Percentiles rank a stretch among this genome's conserved stretches.
These are phyloP conservation scores for Pediacus dermestoides DNA, from an alignment of 2,888 invertebrate species.

Conservation along the genomic window DNA sequence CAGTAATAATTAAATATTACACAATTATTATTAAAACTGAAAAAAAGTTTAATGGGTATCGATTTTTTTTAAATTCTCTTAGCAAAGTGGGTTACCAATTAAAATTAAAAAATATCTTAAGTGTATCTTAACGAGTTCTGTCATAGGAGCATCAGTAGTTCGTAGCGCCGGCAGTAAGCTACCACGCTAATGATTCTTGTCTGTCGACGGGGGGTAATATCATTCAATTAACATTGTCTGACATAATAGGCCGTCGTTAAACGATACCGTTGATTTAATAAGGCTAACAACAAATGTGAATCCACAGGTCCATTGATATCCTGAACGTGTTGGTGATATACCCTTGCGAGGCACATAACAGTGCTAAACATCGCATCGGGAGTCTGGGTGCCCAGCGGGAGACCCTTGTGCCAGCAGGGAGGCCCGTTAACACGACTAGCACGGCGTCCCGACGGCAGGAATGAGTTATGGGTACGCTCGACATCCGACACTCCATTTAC, in stretches of 20 bases:
- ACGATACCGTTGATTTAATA: slow-evolving; percentile 31
- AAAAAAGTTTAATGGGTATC: too few species aligned
- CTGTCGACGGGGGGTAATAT: slow-evolving; percentile 36
- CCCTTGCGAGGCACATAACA: slow-evolving; percentile 31
- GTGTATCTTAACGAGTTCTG: slow-evolving; percentile 32
- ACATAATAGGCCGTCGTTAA: slow-evolving; percentile 35
- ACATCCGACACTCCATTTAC: slow-evolving; percentile 57
- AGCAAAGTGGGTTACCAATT: too few species aligned
- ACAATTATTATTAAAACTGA: too few species aligned
- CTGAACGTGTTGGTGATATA: slow-evolving; percentile 14
- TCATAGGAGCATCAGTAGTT: too few species aligned
- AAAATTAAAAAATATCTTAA: too few species aligned
- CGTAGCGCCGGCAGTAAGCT: not conserved
- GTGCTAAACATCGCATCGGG: slow-evolving; percentile 41
- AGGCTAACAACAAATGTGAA: slow-evolving; percentile 32
- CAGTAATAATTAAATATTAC: too few species aligned
- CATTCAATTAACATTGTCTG: slow-evolving; percentile 40
- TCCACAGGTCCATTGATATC: slow-evolving; percentile 35
- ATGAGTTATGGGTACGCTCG: slow-evolving; percentile 55
- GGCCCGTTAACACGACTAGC: slow-evolving; percentile 37
- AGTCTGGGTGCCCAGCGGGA: slow-evolving; percentile 42
- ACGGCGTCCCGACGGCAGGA: slow-evolving; percentile 37
- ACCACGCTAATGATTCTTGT: slow-evolving; percentile 36
- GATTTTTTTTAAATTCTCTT: too few species aligned
- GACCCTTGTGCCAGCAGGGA: slow-evolving; percentile 40